Percentiles rank a stretch among this genome's conserved stretches.
Evolutionary conservation across 30 jellyfish, hydroid and myxozoan genomes (phyloP).

Genomic region (Haliclystus octoradiatus): DNA sequence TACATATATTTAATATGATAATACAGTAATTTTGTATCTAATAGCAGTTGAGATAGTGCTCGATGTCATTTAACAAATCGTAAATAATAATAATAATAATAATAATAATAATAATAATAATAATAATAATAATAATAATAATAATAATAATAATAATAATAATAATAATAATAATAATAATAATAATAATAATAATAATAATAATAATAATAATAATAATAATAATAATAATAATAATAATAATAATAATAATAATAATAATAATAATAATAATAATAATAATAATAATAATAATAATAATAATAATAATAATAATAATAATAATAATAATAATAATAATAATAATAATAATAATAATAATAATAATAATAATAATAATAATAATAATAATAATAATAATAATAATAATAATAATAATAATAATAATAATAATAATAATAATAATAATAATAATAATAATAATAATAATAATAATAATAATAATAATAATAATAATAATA

Average conservation of each 20-base stretch:
- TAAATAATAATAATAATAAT: too few species aligned
- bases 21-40: too few species aligned
- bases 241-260: neutral
- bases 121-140: neutral
- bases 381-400: neutral
- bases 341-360: neutral
- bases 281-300: neutral
- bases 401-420: neutral
- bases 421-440: neutral
- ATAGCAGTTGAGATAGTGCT: too few species aligned
- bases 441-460: neutral
- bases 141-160: slow-evolving; percentile 2
- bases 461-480: neutral
- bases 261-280: neutral
- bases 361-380: neutral
- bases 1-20: too few species aligned
- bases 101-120: too few species aligned
- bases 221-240: neutral
- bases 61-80: too few species aligned
- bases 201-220: neutral
- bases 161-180: slow-evolving; percentile 2
- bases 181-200: slow-evolving; percentile 3
- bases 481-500: neutral
- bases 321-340: neutral
- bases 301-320: neutral